Base-by-base conservation (phyloP, 2,113 vertebrate genomes). In the Clarias batrachus region DNA sequence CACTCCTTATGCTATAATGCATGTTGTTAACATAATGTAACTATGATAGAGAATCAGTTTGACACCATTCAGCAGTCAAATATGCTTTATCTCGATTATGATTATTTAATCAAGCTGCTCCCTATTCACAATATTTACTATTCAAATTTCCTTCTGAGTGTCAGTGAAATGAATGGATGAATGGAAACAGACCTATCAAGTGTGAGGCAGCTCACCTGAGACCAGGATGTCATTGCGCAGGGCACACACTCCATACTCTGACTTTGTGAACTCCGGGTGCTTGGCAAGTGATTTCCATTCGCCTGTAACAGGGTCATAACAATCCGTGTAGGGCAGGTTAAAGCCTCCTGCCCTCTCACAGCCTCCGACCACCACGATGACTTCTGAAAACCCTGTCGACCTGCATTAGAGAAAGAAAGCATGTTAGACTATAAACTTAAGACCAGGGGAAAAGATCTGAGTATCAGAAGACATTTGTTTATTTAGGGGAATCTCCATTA, bases 251-350 rank as follows among this genome's bases (percentile, higher is more conserved):
- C 97, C 98, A 71, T 99, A 99, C 89, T 99, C 98, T 14, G 98
- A 99, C 89, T 99, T 99, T 77, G 98, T 99, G 89, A 98, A 99
- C 91, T 99, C 98, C 0, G 98, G 98, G 48, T 99, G 96, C 90
- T 99, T 99, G 81, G 97, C 97, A 93, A 99, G 94, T 0, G 98
- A 98, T 83, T 96, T 99, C 98, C 98, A 99, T 21, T 99, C 97
- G 89, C 98, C 98, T 56, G 97, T 99, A 85, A 98, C 96, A 4
- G 98, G 98, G 89, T 99, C 98, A 33, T 98, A 99, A 93, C 98
- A 99, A 90, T 99, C 98, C 0, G 97, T 99, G 84, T 99, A 99
- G 0, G 98, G 98, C 90, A 99, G 94, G 92, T 99, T 99, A 94
- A 99, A 99, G 48, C 97, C 97, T 65, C 98, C 98, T 17, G 97